Conservation (phyloP, 2,113 vertebrate genomes). For the Spea bombifrons region DNA sequence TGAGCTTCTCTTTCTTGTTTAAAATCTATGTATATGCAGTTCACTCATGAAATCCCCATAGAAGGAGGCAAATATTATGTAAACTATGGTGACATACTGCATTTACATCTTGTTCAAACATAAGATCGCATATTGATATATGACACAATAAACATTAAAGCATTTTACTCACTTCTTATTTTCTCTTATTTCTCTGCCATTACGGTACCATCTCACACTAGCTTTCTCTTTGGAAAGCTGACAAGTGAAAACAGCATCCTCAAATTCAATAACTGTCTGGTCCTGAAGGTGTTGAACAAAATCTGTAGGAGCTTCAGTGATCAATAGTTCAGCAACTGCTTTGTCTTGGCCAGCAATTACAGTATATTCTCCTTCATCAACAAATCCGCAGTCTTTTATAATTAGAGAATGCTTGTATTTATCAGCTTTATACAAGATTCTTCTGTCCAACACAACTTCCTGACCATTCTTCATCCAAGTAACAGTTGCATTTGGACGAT, state of each 20-base stretch:
- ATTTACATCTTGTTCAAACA: no score
- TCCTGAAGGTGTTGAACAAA: conserved; percentile 85
- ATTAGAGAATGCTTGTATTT: conserved; percentile 88
- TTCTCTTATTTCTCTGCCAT: conserved; percentile 90
- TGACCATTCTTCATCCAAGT: conserved; percentile 89
- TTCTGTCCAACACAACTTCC: conserved; percentile 83
- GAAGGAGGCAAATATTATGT: no score
- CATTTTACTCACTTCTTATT: conserved; percentile 79
- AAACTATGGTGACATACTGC: no score
- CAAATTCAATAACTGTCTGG: conserved; percentile 94
- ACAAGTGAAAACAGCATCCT: conserved; percentile 90
- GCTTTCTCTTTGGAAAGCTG: conserved; percentile 92
- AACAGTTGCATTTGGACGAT: conserved; percentile 85
- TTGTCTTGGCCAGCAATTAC: conserved; percentile 84
- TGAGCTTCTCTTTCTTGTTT: no score
- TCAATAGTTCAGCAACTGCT: conserved; percentile 87
- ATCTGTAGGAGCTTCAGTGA: conserved; percentile 93
- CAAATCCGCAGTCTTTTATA: conserved; percentile 88
- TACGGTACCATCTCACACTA: conserved; percentile 87
- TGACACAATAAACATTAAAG: conserved; percentile 41
- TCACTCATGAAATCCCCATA: no score
- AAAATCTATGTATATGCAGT: no score
- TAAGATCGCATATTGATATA: no score
- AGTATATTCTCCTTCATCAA: conserved; percentile 92
- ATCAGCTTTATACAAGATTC: conserved; percentile 82